Base-by-base conservation (phyloP, 1,140 invertebrate genomes). In the Akabosia matsudoensis region DNA sequence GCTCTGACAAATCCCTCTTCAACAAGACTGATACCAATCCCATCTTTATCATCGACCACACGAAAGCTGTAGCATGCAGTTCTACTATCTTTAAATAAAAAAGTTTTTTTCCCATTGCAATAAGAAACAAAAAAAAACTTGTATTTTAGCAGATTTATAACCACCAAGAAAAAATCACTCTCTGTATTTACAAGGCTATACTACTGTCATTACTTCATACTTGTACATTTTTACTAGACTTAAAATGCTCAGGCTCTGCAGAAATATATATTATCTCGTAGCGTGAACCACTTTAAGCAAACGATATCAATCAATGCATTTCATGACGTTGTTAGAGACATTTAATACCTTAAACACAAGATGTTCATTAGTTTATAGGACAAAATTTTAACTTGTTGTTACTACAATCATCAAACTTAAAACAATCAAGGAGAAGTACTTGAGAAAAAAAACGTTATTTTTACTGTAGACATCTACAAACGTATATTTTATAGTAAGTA, bases 11-110 rank as follows among this genome's bases (percentile, higher is more conserved):
- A 45, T 22, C 37, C 70, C 70, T 72, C 70, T 10, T 45, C 37
- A 45, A 45, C 37, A 51, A 72, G 70, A 51, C 33, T 51, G 70
- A 72, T 72, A 7, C 70, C 33, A 72, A 45, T 72, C 37, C 70
- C 70, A 34, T 67, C 61, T 67, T 67, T 67, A 67, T 67, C 61
- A 3, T 67, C 61, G 61, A 30, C 61, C 13, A 67, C 54, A 22
- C 54, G 61, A 67, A 67, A 67, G 22, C 30, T 67, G 24, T 67
- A 67, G 61, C 14, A 7, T 56, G 37, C 18, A 45, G 7, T 10
- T 18, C 37, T 45, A 45, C 37, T 45, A 45, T 45, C 18, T 45
- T 45, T 45, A 45, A 45, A 45, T 45, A 45, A 45, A 7, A 18
- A 45, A 45, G 18, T 18, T 10, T 45, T 45, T 10, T 18, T 45